Evolutionary conservation across 1,140 invertebrate genomes (phyloP).

Genomic region (Drosophila kurseongensis): DNA sequence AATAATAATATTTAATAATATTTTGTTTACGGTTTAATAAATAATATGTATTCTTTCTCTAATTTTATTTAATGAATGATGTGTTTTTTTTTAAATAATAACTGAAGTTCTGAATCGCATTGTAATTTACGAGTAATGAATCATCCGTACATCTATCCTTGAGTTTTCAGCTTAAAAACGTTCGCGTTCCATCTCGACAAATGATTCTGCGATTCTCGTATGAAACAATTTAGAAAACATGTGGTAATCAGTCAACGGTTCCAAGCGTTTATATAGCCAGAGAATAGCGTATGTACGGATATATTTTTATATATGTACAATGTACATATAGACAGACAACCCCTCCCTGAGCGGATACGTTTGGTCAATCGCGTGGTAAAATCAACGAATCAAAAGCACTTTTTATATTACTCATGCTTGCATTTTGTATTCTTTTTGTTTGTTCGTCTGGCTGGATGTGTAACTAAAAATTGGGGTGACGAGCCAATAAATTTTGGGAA

Average conservation of each 20-base stretch:
- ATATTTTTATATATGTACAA: conserved; percentile 10
- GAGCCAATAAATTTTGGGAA: conserved; percentile 63
- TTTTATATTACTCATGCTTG: conserved; percentile 52
- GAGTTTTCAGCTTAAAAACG: conserved; percentile 10
- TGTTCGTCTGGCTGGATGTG: conserved; percentile 32
- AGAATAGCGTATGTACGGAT: conserved; percentile 15
- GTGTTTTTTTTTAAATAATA: too few species aligned
- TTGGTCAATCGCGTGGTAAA: conserved; percentile 53
- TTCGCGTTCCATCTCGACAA: conserved; percentile 22
- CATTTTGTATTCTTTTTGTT: conserved; percentile 25
- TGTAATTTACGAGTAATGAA: conserved; percentile 3
- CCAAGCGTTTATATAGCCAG: conserved; percentile 10
- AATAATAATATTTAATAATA: too few species aligned
- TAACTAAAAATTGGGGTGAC: conserved; percentile 72
- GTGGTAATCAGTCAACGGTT: conserved; percentile 67
- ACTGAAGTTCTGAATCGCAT: not conserved
- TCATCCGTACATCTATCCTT: not conserved
- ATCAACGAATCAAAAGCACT: conserved; percentile 54
- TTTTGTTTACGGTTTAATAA: too few species aligned
- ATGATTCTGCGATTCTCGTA: conserved; percentile 22
- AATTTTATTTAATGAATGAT: too few species aligned
- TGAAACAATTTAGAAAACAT: conserved; percentile 69
- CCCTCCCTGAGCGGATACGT: conserved; percentile 28
- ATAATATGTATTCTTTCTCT: too few species aligned
- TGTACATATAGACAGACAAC: conserved; percentile 35